These are phyloP conservation scores for Morone chrysops DNA, from an alignment of 2,113 vertebrate genomes.

Conservation along the genomic window DNA sequence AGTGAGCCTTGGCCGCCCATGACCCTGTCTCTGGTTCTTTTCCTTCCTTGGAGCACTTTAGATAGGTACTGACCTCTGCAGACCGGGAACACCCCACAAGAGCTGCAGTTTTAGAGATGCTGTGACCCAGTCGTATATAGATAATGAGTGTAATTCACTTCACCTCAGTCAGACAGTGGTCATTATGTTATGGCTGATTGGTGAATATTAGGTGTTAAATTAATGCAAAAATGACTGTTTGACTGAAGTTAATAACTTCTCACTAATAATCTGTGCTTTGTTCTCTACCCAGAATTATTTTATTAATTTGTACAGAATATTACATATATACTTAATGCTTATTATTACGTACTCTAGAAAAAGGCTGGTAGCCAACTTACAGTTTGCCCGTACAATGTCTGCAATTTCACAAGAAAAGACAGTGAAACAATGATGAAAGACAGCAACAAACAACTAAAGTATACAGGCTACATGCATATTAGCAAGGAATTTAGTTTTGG, in stretches of 20 bases:
- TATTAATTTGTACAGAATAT: background rate
- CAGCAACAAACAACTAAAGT: background rate
- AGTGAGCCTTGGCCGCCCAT: no score
- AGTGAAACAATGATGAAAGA: background rate
- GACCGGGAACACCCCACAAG: no score
- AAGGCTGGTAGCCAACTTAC: background rate
- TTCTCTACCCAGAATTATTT: background rate
- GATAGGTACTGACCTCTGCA: no score
- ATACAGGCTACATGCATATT: background rate
- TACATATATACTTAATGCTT: background rate
- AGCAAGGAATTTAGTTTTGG: background rate
- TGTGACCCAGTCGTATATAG: no score
- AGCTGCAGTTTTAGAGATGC: no score
- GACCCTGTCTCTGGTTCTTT: no score
- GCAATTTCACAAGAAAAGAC: background rate
- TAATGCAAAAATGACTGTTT: background rate
- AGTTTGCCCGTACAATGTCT: background rate
- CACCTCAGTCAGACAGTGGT: no score
- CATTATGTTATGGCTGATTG: no score
- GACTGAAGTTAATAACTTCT: background rate
- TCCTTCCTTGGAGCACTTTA: no score
- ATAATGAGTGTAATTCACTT: no score
- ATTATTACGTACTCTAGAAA: background rate
- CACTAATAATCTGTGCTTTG: background rate
- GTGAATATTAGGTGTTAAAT: background rate